These are phyloP conservation scores for Caradrina kadenii DNA, from an alignment of 2,888 invertebrate species.

Conservation along the genomic window DNA sequence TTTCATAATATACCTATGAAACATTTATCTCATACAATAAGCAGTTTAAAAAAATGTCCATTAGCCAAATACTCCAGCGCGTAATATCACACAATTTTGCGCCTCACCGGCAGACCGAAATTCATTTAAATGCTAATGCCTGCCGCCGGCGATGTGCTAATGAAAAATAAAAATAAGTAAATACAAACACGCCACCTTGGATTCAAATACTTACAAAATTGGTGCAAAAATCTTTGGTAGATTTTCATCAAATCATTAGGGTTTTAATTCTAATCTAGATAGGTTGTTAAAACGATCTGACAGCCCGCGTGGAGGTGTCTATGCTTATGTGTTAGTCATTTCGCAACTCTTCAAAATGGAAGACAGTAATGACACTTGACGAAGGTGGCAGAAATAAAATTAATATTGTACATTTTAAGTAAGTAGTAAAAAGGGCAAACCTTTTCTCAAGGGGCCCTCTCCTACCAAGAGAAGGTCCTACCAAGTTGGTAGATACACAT, in stretches of 20 bases:
- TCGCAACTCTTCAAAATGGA: no score
- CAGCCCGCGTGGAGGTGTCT: no score
- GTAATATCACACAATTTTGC: slow-evolving; percentile 41
- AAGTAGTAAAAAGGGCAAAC: neutral
- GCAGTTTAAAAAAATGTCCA: slow-evolving; percentile 28
- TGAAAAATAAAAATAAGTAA: slow-evolving; percentile 58
- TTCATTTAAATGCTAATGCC: slow-evolving; percentile 67
- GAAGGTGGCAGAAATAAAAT: neutral
- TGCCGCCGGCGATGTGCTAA: slow-evolving; percentile 37
- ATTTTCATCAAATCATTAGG: neutral
- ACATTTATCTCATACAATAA: slow-evolving; percentile 15
- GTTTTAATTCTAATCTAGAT: neutral
- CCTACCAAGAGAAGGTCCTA: no score
- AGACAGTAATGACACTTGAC: neutral
- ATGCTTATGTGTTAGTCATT: no score
- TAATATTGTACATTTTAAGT: neutral
- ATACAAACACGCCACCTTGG: slow-evolving; percentile 28
- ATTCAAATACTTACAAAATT: slow-evolving; percentile 17
- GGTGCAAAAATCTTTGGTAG: slow-evolving; percentile 16
- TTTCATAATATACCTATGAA: slow-evolving; percentile 11
- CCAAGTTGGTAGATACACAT: neutral
- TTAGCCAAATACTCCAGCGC: slow-evolving; percentile 27
- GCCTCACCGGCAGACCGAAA: slow-evolving; percentile 35
- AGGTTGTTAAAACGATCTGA: no score
- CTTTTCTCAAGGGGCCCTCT: neutral